Evolutionary conservation across 1,140 invertebrate species (phyloP).

Genomic region (Zaprionus capensis): DNA sequence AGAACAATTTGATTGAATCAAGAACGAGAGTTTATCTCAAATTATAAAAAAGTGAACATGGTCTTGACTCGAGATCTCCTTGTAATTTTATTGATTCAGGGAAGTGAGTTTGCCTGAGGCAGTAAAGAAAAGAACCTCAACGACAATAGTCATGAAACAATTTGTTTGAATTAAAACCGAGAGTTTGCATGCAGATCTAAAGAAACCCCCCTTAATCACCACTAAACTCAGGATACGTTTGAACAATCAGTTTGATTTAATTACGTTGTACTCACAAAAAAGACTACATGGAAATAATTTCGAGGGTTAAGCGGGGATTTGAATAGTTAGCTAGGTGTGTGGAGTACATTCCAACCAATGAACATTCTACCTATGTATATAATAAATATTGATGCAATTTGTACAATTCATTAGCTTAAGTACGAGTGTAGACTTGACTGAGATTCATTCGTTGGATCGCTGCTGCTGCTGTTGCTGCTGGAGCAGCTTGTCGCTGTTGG

Average conservation of each 20-base stretch:
- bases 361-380: background rate
- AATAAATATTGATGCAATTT: background rate
- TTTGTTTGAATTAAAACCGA: too few relatives aligned
- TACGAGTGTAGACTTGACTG: background rate
- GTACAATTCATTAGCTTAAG: slow-evolving; percentile 1
- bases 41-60: too few relatives aligned
- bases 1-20: too few relatives aligned
- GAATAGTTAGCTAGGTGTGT: background rate
- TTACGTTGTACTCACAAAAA: background rate
- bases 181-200: too few relatives aligned
- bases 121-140: too few relatives aligned
- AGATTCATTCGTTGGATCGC: background rate
- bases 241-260: background rate
- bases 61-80: too few relatives aligned
- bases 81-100: too few relatives aligned
- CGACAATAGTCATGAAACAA: too few relatives aligned
- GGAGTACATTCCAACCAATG: background rate
- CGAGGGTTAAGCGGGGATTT: background rate
- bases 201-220: too few relatives aligned
- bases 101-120: too few relatives aligned
- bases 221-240: background rate
- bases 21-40: too few relatives aligned
- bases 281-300: background rate
- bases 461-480: background rate
- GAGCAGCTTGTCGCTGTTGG: slow-evolving; percentile 26